phyloP scores from a whole-genome alignment of 2,797 vertebrate genomes.

The Pseudotriccus pelzelni region DNA sequence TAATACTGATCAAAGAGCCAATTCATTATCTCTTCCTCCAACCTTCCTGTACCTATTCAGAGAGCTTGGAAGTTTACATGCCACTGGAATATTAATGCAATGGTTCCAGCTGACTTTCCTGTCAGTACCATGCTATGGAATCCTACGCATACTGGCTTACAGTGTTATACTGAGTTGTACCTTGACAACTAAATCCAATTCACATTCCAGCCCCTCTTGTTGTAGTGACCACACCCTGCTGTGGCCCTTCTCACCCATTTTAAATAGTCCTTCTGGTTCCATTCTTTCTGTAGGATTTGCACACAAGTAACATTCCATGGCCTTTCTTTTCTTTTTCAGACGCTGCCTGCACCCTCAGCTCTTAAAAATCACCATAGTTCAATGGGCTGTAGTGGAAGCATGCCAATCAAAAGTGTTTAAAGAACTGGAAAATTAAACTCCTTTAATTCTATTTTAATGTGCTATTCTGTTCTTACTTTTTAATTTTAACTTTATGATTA shows the following conservation, averaged over 20 bases:
- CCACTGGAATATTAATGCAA: not conserved
- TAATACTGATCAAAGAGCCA: not conserved
- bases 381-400: not conserved
- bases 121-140: not conserved
- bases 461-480: not conserved
- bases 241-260: not conserved
- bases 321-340: not conserved
- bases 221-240: not conserved
- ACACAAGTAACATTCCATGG: not conserved
- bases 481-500: not conserved
- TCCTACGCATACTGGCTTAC: not conserved
- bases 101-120: not conserved
- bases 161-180: not conserved
- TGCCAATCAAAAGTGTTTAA: not conserved
- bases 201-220: not conserved
- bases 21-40: not conserved
- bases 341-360: not conserved
- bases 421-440: not conserved
- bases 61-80: not conserved
- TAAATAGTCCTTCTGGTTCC: not conserved
- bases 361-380: not conserved
- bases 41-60: not conserved
- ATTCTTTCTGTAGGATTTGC: not conserved
- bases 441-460: not conserved
- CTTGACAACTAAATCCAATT: not conserved